Conservation (phyloP, 2,113 vertebrate species). For the Aegotheles bennettii region DNA sequence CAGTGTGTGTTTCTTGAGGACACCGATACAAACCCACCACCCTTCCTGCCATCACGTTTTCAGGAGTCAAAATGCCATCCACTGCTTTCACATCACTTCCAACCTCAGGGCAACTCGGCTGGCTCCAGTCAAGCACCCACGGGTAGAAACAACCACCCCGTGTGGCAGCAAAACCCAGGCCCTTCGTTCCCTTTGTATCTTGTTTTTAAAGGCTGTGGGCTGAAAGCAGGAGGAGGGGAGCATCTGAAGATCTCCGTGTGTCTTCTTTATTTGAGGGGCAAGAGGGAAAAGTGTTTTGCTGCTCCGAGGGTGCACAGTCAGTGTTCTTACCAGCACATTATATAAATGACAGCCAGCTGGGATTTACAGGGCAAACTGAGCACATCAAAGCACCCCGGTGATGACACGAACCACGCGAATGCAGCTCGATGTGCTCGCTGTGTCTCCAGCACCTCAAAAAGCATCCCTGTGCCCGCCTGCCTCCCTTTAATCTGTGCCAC, state of each 20-base stretch:
- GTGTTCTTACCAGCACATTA: not conserved
- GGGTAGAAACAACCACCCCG: rapidly evolving
- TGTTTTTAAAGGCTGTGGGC: not conserved
- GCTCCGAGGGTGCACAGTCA: not conserved
- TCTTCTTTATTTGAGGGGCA: not conserved
- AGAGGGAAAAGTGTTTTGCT: not conserved
- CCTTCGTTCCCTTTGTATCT: not conserved
- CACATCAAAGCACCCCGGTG: not conserved
- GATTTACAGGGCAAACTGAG: not conserved
- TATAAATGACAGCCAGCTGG: not conserved
- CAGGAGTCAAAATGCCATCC: rapidly evolving
- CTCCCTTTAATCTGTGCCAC: not conserved
- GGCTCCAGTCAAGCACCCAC: not conserved
- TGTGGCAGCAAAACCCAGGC: rapidly evolving
- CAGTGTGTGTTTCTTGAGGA: rapidly evolving
- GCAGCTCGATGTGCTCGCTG: not conserved
- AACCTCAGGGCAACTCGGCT: rapidly evolving
- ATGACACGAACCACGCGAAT: not conserved
- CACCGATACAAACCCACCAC: rapidly evolving
- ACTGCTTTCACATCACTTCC: not conserved
- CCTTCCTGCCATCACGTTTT: not conserved
- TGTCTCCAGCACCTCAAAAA: not conserved
- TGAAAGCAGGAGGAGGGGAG: not conserved
- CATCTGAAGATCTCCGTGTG: not conserved
- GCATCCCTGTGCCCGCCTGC: not conserved